These are phyloP conservation scores for Papilio dardanus DNA, from an alignment of 1,140 invertebrate genomes.

Conservation along the genomic window DNA sequence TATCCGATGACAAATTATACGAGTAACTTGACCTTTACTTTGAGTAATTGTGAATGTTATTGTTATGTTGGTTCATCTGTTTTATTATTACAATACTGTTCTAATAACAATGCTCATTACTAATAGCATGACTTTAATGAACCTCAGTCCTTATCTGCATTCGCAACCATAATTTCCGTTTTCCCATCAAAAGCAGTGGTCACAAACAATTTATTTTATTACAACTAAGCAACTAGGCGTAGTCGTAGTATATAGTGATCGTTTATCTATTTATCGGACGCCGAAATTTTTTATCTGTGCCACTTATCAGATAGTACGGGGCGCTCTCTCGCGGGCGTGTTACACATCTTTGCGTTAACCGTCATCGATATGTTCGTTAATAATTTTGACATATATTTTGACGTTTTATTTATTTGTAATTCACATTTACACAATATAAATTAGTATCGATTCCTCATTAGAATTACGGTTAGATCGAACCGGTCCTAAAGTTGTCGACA, in stretches of 20 bases:
- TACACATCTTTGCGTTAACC: slow-evolving; percentile 31
- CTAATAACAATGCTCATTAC: slow-evolving; percentile 11
- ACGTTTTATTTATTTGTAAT: slow-evolving; percentile 23
- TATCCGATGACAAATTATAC: slow-evolving; percentile 1
- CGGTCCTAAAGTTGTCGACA: slow-evolving; percentile 69
- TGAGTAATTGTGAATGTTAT: too few species aligned
- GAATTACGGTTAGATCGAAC: slow-evolving; percentile 53
- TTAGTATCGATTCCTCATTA: slow-evolving; percentile 22
- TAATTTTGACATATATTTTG: slow-evolving; percentile 34
- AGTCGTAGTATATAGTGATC: slow-evolving; percentile 12
- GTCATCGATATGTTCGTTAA: slow-evolving; percentile 40
- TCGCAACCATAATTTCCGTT: slow-evolving; percentile 52
- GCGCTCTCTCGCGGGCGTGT: slow-evolving; percentile 39
- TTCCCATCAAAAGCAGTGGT: slow-evolving; percentile 53
- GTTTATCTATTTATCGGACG: slow-evolving; percentile 38
- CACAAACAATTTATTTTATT: slow-evolving; percentile 52
- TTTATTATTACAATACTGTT: slow-evolving; percentile 11
- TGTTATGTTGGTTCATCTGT: not conserved
- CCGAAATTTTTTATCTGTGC: slow-evolving; percentile 44
- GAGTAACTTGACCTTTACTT: slow-evolving; percentile 10
- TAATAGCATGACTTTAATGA: slow-evolving; percentile 8
- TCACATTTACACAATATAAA: slow-evolving; percentile 10
- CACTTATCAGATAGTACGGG: slow-evolving; percentile 49
- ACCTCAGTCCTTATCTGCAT: slow-evolving; percentile 19
- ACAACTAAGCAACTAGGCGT: not conserved